Conservation (phyloP, 2,888 invertebrate genomes). For the Lycocerus yunnanus region DNA sequence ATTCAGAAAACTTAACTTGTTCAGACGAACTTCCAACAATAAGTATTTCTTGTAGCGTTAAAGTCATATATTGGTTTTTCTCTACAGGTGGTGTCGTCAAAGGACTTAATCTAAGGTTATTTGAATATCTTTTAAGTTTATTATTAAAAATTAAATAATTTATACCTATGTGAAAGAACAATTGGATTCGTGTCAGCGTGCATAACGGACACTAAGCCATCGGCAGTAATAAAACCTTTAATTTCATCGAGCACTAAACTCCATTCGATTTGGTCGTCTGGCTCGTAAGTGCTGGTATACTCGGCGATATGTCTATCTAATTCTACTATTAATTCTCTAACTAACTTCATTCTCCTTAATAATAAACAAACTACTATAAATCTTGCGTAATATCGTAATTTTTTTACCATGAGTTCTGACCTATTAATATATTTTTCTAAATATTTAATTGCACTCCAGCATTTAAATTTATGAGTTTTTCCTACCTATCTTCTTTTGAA, state of each 20-base stretch:
- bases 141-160: not conserved
- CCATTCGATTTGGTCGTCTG: slow-evolving; percentile 98
- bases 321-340: slow-evolving; percentile 89
- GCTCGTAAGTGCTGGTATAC: slow-evolving; percentile 93
- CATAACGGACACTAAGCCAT: slow-evolving; percentile 84
- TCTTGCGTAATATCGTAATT: slow-evolving; percentile 90
- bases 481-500: slow-evolving; percentile 84
- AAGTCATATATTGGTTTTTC: slow-evolving; percentile 81
- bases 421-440: slow-evolving; percentile 42
- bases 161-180: slow-evolving; percentile 82
- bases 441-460: slow-evolving; percentile 6
- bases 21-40: slow-evolving; percentile 92
- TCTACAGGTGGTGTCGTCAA: slow-evolving; percentile 87
- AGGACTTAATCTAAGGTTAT: slow-evolving; percentile 70
- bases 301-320: slow-evolving; percentile 92
- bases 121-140: not conserved
- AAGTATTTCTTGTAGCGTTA: slow-evolving; percentile 89
- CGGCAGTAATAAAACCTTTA: slow-evolving; percentile 91
- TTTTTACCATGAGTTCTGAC: slow-evolving; percentile 96
- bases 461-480: not conserved
- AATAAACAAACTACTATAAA: slow-evolving; percentile 96
- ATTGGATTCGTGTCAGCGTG: slow-evolving; percentile 87
- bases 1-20: slow-evolving; percentile 95
- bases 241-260: slow-evolving; percentile 92
- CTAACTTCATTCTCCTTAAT: slow-evolving; percentile 90